phyloP scores from a whole-genome alignment of 2,797 vertebrate species.

The Falco berigora region DNA sequence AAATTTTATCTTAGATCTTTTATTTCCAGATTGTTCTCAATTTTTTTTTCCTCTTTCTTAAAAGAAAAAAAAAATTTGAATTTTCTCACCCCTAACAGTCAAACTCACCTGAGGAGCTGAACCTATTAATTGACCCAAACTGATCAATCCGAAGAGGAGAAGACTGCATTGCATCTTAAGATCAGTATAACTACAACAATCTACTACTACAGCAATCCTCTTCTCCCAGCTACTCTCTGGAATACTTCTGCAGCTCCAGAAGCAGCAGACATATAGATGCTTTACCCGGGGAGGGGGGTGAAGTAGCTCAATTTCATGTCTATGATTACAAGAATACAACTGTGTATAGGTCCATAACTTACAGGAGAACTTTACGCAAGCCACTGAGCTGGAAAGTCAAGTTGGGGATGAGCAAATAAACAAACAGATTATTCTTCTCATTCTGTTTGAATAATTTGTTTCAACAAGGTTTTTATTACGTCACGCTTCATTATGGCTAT shows the following conservation, averaged over 20 bases:
- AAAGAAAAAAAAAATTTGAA: background rate
- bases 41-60: background rate
- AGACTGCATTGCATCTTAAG: background rate
- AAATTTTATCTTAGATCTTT: background rate
- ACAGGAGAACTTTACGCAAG: background rate
- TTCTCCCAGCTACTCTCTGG: background rate
- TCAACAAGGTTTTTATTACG: background rate
- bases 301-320: background rate
- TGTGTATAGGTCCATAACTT: background rate
- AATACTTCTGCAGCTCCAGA: background rate
- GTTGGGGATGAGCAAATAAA: constrained; percentile 18
- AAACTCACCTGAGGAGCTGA: background rate
- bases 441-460: constrained; percentile 13
- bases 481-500: background rate
- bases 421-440: background rate
- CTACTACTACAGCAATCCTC: background rate
- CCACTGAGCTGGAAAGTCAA: constrained; percentile 28
- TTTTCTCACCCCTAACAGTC: background rate
- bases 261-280: background rate
- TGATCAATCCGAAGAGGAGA: background rate
- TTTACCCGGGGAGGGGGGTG: background rate
- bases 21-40: background rate
- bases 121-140: background rate
- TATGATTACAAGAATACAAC: background rate
- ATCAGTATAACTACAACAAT: background rate